Conservation (phyloP, 23 tunicate species). For the Ciona savignyi region DNA sequence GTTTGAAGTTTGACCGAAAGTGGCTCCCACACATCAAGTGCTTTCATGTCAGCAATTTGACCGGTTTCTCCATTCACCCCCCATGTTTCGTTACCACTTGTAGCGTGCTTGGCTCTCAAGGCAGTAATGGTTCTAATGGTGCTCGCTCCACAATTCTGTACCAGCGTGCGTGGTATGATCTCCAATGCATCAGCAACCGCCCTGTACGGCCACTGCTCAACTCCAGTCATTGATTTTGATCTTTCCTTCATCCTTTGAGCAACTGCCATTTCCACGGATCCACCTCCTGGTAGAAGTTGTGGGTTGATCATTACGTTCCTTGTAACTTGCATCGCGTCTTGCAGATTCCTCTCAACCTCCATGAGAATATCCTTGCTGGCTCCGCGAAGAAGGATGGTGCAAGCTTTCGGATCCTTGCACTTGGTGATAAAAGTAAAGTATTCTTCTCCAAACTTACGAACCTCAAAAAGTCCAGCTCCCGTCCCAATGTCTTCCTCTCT, state of each 20-base stretch:
- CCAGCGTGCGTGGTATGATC: conserved; percentile 85
- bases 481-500: conserved; percentile 85
- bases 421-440: conserved; percentile 92
- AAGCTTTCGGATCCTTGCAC: conserved; percentile 93
- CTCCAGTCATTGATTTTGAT: conserved; percentile 90
- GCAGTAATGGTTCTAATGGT: conserved; percentile 84
- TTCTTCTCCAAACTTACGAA: conserved; percentile 86
- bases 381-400: conserved; percentile 90
- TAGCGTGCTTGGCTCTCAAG: conserved; percentile 76
- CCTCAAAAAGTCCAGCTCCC: conserved; percentile 85
- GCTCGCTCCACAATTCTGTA: conserved; percentile 95
- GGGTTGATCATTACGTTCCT: conserved; percentile 93
- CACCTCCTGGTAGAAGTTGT: conserved; percentile 88
- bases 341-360: conserved; percentile 95
- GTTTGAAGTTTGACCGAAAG: conserved; percentile 84
- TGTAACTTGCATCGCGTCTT: conserved; percentile 97
- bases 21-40: conserved; percentile 91
- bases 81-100: conserved; percentile 51
- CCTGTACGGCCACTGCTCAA: conserved; percentile 94
- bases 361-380: conserved; percentile 92
- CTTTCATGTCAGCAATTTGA: conserved; percentile 72
- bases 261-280: conserved; percentile 95
- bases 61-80: conserved; percentile 94
- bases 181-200: conserved; percentile 94
- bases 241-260: conserved; percentile 73